phyloP scores from a whole-genome alignment of 2,888 invertebrate genomes.

The Ellobium chinense region DNA sequence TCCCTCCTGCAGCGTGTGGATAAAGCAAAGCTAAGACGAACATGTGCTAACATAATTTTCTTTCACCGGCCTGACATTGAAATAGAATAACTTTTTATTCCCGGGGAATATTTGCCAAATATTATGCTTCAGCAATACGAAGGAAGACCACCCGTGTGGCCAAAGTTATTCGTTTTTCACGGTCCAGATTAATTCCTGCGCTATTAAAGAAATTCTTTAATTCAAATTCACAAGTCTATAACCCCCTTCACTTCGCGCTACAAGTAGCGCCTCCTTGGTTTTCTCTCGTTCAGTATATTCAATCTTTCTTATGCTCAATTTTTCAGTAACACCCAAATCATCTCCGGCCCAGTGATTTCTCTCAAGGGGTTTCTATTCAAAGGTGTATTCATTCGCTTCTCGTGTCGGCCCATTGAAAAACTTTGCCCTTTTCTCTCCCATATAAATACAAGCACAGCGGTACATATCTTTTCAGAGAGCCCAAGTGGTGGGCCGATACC shows the following conservation, averaged over 20 bases:
- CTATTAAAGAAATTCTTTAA: not conserved
- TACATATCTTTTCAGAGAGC: too few relatives aligned
- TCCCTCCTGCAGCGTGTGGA: constrained; percentile 7
- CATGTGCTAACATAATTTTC: constrained; percentile 16
- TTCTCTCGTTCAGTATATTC: too few relatives aligned
- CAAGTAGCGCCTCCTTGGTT: not conserved
- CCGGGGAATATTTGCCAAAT: constrained; percentile 33
- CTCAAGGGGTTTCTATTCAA: constrained; percentile 20
- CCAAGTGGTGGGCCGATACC: too few relatives aligned
- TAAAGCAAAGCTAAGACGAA: not conserved
- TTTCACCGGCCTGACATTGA: constrained; percentile 8
- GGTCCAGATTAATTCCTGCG: constrained; percentile 23
- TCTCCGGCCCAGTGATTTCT: constrained; percentile 7
- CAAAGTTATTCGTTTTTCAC: constrained; percentile 21
- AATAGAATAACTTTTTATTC: constrained; percentile 7
- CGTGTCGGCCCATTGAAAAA: constrained; percentile 30
- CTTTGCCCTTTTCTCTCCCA: constrained; percentile 25
- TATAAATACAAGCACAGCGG: not conserved
- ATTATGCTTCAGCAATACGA: constrained; percentile 19
- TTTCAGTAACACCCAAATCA: constrained; percentile 11
- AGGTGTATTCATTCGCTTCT: constrained; percentile 22
- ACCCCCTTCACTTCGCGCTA: not conserved
- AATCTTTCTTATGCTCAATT: not conserved
- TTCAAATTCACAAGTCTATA: constrained; percentile 30
- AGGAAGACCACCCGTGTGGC: constrained; percentile 26